phyloP scores from a whole-genome alignment of 1,140 invertebrate genomes.

The Helicorthomorpha holstii region DNA sequence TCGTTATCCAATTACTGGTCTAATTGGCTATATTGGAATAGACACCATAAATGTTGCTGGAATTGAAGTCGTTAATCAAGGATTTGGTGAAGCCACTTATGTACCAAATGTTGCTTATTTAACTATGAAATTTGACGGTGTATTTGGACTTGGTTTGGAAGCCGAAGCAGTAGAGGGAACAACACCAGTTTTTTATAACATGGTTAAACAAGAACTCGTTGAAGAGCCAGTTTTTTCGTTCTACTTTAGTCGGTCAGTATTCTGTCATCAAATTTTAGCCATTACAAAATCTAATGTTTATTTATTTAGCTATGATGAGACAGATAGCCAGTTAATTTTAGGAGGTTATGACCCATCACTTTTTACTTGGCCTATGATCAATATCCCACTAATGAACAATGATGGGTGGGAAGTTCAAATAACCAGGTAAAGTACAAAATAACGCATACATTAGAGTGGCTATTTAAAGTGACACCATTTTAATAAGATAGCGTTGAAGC shows the following conservation, averaged over 20 bases:
- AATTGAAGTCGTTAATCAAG: constrained; percentile 54
- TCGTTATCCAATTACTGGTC: constrained; percentile 37
- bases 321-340: too few species aligned
- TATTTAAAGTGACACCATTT: too few species aligned
- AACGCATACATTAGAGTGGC: too few species aligned
- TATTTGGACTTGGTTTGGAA: constrained; percentile 37
- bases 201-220: constrained; percentile 72
- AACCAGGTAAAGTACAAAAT: too few species aligned
- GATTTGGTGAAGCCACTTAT: constrained; percentile 91
- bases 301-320: too few species aligned
- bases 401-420: too few species aligned
- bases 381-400: too few species aligned
- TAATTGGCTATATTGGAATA: not conserved
- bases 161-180: constrained; percentile 63
- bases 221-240: constrained; percentile 79
- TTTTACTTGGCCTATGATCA: too few species aligned
- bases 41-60: constrained; percentile 45
- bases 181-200: constrained; percentile 83
- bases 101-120: constrained; percentile 64
- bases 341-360: too few species aligned
- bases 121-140: constrained; percentile 50
- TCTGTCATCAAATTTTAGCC: not conserved
- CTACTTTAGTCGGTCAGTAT: constrained; percentile 70
- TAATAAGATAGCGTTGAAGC: too few species aligned
- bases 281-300: too few species aligned